These are phyloP conservation scores for Colaptes auratus DNA, from an alignment of 2,113 vertebrate species.

Conservation along the genomic window DNA sequence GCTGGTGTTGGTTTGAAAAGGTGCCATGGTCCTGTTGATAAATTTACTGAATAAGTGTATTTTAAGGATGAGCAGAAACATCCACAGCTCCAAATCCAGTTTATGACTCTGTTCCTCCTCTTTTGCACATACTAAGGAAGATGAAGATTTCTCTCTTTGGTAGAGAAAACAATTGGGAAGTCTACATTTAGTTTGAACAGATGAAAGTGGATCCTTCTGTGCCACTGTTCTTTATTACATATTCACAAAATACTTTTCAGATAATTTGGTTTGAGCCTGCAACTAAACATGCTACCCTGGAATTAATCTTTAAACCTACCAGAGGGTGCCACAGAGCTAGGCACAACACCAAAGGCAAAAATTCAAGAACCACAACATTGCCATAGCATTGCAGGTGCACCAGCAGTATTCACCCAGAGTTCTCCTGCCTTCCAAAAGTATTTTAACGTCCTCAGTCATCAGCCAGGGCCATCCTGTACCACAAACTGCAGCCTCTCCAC, in stretches of 20 bases:
- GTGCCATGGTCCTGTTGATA: not conserved
- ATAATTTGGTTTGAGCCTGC: not conserved
- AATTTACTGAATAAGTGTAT: not conserved
- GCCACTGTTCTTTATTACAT: not conserved
- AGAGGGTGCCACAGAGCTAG: not conserved
- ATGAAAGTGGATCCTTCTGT: not conserved
- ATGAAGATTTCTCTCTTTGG: not conserved
- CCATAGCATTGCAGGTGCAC: not conserved
- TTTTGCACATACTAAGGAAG: not conserved
- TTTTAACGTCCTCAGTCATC: not conserved
- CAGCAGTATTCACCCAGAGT: not conserved
- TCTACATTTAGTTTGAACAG: not conserved
- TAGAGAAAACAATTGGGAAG: not conserved
- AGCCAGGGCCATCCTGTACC: not conserved
- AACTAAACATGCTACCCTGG: not conserved
- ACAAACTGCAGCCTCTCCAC: not conserved
- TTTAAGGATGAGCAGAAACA: slow-evolving; percentile 21
- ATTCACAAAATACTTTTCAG: not conserved
- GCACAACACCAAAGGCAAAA: not conserved
- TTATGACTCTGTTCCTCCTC: not conserved
- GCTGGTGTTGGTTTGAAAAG: not conserved
- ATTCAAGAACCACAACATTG: not conserved
- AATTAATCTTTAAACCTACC: not conserved
- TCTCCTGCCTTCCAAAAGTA: not conserved
- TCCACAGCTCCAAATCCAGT: not conserved